Percentiles rank a stretch among this genome's conserved stretches.
phyloP scores from a whole-genome alignment of 2,797 vertebrate species.

The Cyprinodon diabolis region DNA sequence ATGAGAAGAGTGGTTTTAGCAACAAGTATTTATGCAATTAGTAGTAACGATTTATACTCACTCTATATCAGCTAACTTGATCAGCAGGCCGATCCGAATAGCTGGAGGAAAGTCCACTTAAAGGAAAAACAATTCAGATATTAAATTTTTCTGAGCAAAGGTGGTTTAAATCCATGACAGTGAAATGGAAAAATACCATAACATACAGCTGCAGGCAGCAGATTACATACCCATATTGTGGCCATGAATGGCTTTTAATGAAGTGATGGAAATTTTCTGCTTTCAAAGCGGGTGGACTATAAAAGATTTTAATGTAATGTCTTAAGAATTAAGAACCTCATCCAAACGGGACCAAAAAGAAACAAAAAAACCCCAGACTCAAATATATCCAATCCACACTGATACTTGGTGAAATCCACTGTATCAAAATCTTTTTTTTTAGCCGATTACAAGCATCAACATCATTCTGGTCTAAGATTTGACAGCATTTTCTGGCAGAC shows the following conservation, averaged over 20 bases:
- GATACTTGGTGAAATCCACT: background rate
- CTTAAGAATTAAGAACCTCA: background rate
- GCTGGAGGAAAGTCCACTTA: constrained; percentile 92
- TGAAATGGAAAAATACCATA: background rate
- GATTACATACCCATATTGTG: background rate
- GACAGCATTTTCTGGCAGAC: background rate
- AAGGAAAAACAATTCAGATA: background rate
- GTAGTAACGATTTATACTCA: constrained; percentile 74
- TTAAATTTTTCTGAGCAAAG: background rate
- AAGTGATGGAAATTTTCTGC: background rate
- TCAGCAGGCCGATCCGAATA: constrained; percentile 89
- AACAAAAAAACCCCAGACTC: too few species aligned
- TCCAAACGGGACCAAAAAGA: background rate
- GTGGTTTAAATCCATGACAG: background rate
- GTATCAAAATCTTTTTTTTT: background rate
- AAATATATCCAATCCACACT: background rate
- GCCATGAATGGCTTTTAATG: background rate
- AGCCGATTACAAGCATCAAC: background rate
- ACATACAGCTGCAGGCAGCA: background rate
- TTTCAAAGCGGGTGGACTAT: background rate
- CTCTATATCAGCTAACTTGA: constrained; percentile 95
- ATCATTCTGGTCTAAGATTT: background rate
- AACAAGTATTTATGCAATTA: background rate
- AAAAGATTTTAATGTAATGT: background rate
- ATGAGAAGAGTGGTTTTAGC: background rate